Base-by-base conservation (phyloP, 2,797 vertebrate species). In the Sebastolobus alascanus region DNA sequence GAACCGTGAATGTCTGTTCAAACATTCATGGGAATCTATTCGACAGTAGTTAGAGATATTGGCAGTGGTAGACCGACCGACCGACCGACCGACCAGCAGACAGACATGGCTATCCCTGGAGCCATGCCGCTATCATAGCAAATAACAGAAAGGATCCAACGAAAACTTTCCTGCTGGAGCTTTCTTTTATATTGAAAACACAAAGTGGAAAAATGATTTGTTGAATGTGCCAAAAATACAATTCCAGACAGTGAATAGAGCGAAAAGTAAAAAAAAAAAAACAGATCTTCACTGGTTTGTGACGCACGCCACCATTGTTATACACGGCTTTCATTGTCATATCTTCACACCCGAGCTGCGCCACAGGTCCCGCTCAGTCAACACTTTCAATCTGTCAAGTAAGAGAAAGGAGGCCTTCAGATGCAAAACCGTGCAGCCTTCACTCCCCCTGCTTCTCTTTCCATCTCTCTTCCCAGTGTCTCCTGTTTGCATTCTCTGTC, bases 321-420 rank as follows among this genome's bases (percentile, higher is more conserved):
- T 38, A 18, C n/a, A 40, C 18, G 59, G 11, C 68, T 71, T 59
- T 35, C 18, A 54, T 65, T 71, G 63, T 63, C 50, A 67, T 72
- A 66, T 54, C 56, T 63, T 68, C 20, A 55, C 55, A 67, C 7
- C 22, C 18, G 25, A 43, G 66, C 76, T 27, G 80, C 71, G 22
- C 50, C 56, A 50, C 68, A 58, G 50, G 63, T 71, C 43, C 27
- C 5, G 1, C 61, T 76, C 56, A 81, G 10, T 74, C 72, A 65
- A 73, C 50, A 56, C 67, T 78, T 66, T 66, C 50, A 54, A 73
- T 64, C 63, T 84, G 77, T 75, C 80, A 65, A 7, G 29, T 10
- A 18, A 54, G 22, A 78, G 38, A 75, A 72, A 73, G 46, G 22
- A 67, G 13, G 66, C 35, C 66, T 81, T 83, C 35, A 80, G 25